Percentiles rank a stretch among this genome's conserved stretches.
Conservation (phyloP, 2,888 invertebrate genomes). For the Patella ulyssiponensis region DNA sequence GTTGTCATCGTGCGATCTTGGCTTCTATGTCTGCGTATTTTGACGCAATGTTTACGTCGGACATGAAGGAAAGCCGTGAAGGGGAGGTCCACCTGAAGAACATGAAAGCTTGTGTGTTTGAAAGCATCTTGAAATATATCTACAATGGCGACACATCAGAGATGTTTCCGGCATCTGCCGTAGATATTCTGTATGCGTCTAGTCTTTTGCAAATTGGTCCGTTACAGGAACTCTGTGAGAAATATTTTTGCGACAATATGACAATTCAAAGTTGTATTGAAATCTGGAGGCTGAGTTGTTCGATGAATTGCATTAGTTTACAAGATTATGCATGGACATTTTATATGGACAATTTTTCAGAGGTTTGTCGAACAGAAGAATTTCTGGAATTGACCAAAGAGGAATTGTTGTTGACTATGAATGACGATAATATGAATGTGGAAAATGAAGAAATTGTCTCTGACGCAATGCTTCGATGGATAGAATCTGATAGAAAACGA, state of each 20-base stretch:
- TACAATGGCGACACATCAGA: constrained; percentile 81
- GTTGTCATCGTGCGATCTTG: constrained; percentile 61
- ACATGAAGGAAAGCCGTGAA: constrained; percentile 59
- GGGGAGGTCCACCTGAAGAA: constrained; percentile 56
- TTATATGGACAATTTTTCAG: constrained; percentile 65
- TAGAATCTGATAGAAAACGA: constrained; percentile 64
- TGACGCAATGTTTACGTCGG: constrained; percentile 63
- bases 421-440: constrained; percentile 73
- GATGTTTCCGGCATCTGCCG: constrained; percentile 83
- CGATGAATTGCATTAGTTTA: constrained; percentile 74
- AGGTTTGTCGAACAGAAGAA: constrained; percentile 59
- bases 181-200: constrained; percentile 81
- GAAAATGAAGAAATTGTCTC: constrained; percentile 74
- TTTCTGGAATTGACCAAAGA: constrained; percentile 71
- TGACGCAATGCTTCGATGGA: constrained; percentile 74
- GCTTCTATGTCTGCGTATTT: constrained; percentile 63
- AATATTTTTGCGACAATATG: constrained; percentile 81
- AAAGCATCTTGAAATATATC: constrained; percentile 85
- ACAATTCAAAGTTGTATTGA: constrained; percentile 78
- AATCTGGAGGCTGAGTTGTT: constrained; percentile 75
- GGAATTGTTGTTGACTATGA: constrained; percentile 74
- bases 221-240: constrained; percentile 84
- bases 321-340: constrained; percentile 72
- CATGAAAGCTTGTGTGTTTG: constrained; percentile 82
- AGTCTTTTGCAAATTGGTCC: constrained; percentile 89